Percentiles rank a stretch among this genome's conserved stretches.
Evolutionary conservation across 2,113 vertebrate species (phyloP).

Genomic region (Ramphastos sulfuratus): DNA sequence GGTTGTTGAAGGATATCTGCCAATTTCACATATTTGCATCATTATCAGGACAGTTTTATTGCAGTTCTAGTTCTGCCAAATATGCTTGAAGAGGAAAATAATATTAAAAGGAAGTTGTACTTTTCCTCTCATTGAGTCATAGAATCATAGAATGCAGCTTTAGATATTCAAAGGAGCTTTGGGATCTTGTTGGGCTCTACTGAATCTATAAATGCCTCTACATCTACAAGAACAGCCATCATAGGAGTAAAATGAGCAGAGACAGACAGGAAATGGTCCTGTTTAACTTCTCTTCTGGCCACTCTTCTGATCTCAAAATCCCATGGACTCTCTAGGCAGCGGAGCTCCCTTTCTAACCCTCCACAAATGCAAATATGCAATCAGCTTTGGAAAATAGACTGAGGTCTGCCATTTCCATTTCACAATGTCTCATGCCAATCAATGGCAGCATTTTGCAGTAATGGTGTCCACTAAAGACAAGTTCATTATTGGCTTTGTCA

Average conservation of each 20-base stretch:
- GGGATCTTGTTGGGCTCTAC: neutral
- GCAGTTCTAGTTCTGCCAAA: neutral
- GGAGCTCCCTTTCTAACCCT: neutral
- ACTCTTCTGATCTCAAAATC: neutral
- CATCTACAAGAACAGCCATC: neutral
- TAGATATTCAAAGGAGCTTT: neutral
- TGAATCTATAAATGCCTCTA: neutral
- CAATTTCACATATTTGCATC: conserved; percentile 11
- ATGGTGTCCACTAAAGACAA: neutral
- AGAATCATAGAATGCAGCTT: neutral
- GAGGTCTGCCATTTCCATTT: neutral
- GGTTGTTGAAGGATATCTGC: neutral
- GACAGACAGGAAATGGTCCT: neutral
- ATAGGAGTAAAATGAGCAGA: neutral
- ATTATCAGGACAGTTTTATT: conserved; percentile 25
- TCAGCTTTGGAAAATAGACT: neutral
- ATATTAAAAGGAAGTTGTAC: neutral
- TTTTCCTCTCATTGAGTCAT: neutral
- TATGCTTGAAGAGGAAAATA: neutral
- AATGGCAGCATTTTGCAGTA: neutral
- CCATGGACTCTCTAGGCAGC: neutral
- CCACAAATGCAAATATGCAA: neutral
- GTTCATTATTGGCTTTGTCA: neutral
- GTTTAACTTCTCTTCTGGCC: neutral
- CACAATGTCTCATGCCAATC: neutral